Conservation (phyloP, 1,140 invertebrate genomes). For the Nymphalis io region DNA sequence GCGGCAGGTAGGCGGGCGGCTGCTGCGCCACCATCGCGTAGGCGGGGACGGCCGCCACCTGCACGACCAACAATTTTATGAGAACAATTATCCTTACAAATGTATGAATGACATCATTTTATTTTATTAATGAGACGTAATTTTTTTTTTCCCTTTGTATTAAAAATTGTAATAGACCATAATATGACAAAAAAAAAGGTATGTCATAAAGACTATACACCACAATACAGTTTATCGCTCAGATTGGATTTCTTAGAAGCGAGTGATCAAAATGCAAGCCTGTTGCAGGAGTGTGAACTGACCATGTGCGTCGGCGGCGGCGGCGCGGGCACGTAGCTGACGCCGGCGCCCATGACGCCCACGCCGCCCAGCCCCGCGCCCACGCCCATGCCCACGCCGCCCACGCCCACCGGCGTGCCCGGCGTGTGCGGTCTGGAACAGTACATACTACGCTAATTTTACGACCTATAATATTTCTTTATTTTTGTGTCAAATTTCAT, state of each 20-base stretch:
- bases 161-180: too few species aligned
- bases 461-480: too few species aligned
- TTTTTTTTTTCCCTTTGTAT: too few species aligned
- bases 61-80: conserved; percentile 24
- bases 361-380: conserved; percentile 66
- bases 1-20: conserved; percentile 63
- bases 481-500: too few species aligned
- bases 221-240: too few species aligned
- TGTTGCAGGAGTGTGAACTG: background rate
- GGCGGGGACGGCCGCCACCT: conserved; percentile 63
- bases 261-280: too few species aligned
- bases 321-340: conserved; percentile 69
- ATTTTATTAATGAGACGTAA: too few species aligned
- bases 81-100: background rate
- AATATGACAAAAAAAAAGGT: too few species aligned
- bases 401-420: conserved; percentile 85
- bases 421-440: conserved; percentile 88
- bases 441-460: background rate
- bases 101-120: too few species aligned
- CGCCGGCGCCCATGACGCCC: conserved; percentile 64
- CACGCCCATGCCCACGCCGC: conserved; percentile 57
- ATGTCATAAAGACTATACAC: too few species aligned
- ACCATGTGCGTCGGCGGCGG: conserved; percentile 73
- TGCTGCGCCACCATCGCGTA: conserved; percentile 52
- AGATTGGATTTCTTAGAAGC: too few species aligned